Base-by-base conservation (phyloP, 2,797 vertebrate genomes). In the Phalanger gymnotis region DNA sequence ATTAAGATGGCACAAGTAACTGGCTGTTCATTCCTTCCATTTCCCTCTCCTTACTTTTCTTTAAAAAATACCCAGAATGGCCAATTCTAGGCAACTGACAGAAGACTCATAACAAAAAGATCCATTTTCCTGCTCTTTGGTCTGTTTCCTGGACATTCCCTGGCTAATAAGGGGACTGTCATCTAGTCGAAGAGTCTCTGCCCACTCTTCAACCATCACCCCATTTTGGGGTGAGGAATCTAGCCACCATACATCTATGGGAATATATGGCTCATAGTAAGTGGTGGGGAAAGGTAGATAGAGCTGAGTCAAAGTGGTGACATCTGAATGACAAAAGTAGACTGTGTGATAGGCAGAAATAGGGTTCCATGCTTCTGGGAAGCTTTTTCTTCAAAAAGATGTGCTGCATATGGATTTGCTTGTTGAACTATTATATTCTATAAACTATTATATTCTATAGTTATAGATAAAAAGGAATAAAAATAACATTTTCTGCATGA, bases 21-120 rank as follows among this genome's bases (percentile, higher is more conserved):
- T 94, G 57, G 93, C 91, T 96, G 89, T 81, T 94, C 54, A 58
- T 93, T 92, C 81, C 95, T 91, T 96, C 22, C 92, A 94, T 56
- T 53, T 25, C 90, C 91, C 30, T 73, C 34, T n/a, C 5, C 14
- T 73, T 40, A 73, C 4, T 14, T 34, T n/a, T 66, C 31, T 94
- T 96, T 53, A 95, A 92, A 97, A 96, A 73, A 94, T 12, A 54
- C 92, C n/a, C 58, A 90, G 56, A 95, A 6, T 96, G 94, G 97
- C 53, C 94, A 1, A 30, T 91, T 92, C 95, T 61, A n/a, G 16
- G 58, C 96, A 87, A 96, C 53, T 95, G 92, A 94, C n/a, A 96
- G 58, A 53, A 73, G 61, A 73, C 16, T 19, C 5, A n/a, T 40
- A 34, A 1, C 34, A 40, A 73, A n/a, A 40, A 19, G 34, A n/a